A percentile compares a stretch with the other conserved stretches of the same genome.
These are phyloP conservation scores for Diachrysia chrysitis DNA, from an alignment of 2,888 invertebrate species.

Conservation along the genomic window DNA sequence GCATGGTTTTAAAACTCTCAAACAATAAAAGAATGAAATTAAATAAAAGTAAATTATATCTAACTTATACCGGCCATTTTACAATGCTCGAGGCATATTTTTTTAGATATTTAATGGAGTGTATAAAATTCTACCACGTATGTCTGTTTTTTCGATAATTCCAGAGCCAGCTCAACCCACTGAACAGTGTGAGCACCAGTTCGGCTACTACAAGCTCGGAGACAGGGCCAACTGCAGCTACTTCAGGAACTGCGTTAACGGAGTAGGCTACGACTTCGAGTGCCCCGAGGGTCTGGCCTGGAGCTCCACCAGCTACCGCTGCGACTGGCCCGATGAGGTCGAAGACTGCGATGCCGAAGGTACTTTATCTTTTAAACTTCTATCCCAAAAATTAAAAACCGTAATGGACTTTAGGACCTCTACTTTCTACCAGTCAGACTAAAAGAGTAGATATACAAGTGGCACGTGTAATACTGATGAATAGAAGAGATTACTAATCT, in stretches of 20 bases:
- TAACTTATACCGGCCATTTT: too few species aligned
- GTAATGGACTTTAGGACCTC: too few species aligned
- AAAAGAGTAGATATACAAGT: too few species aligned
- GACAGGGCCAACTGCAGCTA: conserved; percentile 91
- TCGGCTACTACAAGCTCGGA: conserved; percentile 93
- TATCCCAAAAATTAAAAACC: too few species aligned
- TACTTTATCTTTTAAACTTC: conserved; percentile 62
- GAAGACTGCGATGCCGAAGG: conserved; percentile 94
- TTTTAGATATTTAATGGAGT: too few species aligned
- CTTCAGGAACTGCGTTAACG: conserved; percentile 95
- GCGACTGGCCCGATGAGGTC: conserved; percentile 97
- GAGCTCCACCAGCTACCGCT: conserved; percentile 92
- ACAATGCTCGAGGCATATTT: too few species aligned
- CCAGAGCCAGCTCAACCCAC: conserved; percentile 93
- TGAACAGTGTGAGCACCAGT: conserved; percentile 95
- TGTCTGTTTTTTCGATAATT: conserved; percentile 16
- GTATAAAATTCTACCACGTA: neutral
- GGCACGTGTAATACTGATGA: too few species aligned
- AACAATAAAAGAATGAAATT: too few species aligned
- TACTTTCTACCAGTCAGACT: too few species aligned
- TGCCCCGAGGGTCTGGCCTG: conserved; percentile 96
- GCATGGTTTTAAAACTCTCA: too few species aligned
- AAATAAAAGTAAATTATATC: too few species aligned
- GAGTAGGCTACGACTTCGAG: conserved; percentile 92
- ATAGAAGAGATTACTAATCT: too few species aligned